A percentile compares a stretch with the other conserved stretches of the same genome.
phyloP scores from a whole-genome alignment of 2,888 invertebrate genomes.

The Sminthurides aquaticus region DNA sequence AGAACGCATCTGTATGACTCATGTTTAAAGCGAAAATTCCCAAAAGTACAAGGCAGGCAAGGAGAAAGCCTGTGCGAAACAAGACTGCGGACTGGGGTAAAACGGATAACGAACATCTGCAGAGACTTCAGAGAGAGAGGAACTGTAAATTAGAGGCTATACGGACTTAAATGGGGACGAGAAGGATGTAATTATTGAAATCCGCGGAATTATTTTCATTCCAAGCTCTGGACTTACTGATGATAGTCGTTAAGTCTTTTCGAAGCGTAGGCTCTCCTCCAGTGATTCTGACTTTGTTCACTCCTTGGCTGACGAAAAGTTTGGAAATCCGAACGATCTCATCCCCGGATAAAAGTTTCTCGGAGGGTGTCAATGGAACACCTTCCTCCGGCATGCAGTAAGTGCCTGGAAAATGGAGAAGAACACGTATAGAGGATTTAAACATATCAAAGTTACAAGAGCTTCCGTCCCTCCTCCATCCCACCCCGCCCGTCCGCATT shows the following conservation, averaged over 20 bases:
- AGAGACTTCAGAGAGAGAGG: no score
- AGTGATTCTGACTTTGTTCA: constrained; percentile 86
- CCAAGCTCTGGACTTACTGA: constrained; percentile 54
- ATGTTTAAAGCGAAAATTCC: no score
- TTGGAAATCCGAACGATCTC: constrained; percentile 73
- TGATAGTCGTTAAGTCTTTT: constrained; percentile 73
- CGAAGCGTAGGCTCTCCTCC: constrained; percentile 95
- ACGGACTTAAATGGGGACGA: no score
- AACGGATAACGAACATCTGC: no score
- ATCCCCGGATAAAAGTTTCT: constrained; percentile 65
- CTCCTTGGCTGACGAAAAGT: constrained; percentile 80
- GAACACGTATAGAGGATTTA: background rate
- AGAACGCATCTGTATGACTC: no score
- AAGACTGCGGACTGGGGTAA: no score
- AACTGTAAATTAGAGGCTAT: background rate
- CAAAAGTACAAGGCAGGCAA: no score
- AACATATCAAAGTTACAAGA: background rate
- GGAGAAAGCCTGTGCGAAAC: no score
- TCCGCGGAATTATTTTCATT: no score
- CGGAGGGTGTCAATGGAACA: constrained; percentile 68
- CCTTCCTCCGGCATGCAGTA: constrained; percentile 99
- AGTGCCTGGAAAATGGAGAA: constrained; percentile 57
- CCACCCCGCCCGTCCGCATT: no score
- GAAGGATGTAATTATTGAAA: no score
- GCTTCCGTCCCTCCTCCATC: no score